A percentile compares a stretch with the other conserved stretches of the same genome.
Conservation (phyloP, 2,888 invertebrate species). For the Petrolisthes manimaculis region DNA sequence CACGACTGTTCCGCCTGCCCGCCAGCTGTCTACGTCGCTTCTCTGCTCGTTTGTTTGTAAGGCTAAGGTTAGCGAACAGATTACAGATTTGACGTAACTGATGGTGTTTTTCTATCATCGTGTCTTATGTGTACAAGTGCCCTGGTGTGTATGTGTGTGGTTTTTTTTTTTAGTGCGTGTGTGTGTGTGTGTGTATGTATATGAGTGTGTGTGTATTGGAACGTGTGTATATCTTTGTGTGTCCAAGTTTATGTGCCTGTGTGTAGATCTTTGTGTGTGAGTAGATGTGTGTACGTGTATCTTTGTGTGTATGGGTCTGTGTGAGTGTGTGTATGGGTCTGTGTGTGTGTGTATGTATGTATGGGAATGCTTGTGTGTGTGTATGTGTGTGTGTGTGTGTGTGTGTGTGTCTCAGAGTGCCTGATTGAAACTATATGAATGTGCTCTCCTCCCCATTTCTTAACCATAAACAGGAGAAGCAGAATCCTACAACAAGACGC, state of each 20-base stretch:
- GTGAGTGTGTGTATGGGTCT: neutral
- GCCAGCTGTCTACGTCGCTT: no score
- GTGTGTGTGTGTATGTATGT: slow-evolving; percentile 2
- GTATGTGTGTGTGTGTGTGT: no score
- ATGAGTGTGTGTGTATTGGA: slow-evolving; percentile 19
- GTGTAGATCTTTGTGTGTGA: slow-evolving; percentile 17
- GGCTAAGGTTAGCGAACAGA: no score
- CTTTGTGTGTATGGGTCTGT: slow-evolving; percentile 9
- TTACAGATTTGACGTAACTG: no score
- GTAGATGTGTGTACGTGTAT: slow-evolving; percentile 17
- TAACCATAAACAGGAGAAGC: no score
- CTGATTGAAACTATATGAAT: no score
- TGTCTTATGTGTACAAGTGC: slow-evolving; percentile 1
- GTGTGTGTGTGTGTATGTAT: slow-evolving; percentile 17
- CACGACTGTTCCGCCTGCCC: no score
- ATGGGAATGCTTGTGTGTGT: neutral
- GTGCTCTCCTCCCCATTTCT: no score
- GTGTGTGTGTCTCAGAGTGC: neutral
- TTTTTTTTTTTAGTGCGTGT: slow-evolving; percentile 1
- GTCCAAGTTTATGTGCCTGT: neutral
- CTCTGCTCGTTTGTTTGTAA: no score
- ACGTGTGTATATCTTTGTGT: slow-evolving; percentile 15
- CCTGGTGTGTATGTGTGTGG: slow-evolving; percentile 20
- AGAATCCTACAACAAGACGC: no score
- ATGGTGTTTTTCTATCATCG: no score